Percentiles rank a stretch among this genome's conserved stretches.
Evolutionary conservation across 2,888 invertebrate species (phyloP).

Genomic region (Apamea anceps): DNA sequence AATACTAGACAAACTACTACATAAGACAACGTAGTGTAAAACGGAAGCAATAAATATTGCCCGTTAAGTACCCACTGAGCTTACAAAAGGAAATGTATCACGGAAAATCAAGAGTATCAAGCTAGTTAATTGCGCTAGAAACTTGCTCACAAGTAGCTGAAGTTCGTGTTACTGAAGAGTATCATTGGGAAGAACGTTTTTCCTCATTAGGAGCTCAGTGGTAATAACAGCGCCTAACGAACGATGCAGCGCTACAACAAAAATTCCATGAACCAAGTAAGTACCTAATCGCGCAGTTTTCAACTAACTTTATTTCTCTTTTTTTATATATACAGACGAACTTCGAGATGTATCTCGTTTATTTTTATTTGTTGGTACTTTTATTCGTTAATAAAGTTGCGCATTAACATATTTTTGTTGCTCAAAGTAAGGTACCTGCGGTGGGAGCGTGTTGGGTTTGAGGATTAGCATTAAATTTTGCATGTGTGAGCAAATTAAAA

Average conservation of each 20-base stretch:
- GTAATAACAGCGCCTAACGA: slow-evolving; percentile 78
- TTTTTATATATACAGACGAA: slow-evolving; percentile 40
- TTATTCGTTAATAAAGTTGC: slow-evolving; percentile 55
- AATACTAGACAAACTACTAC: slow-evolving; percentile 40
- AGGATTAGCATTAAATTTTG: slow-evolving; percentile 44
- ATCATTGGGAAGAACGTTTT: slow-evolving; percentile 79
- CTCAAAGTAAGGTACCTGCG: slow-evolving; percentile 34
- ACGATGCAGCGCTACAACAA: slow-evolving; percentile 71
- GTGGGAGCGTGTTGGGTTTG: slow-evolving; percentile 47
- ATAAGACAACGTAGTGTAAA: slow-evolving; percentile 50
- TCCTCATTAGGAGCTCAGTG: slow-evolving; percentile 80
- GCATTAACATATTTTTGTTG: slow-evolving; percentile 56
- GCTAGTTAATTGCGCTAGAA: slow-evolving; percentile 79
- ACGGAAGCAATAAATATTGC: slow-evolving; percentile 64
- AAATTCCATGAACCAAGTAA: slow-evolving; percentile 47
- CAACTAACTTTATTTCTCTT: slow-evolving; percentile 52
- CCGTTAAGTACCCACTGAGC: slow-evolving; percentile 58
- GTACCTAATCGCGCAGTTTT: slow-evolving; percentile 62
- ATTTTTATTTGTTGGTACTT: slow-evolving; percentile 54
- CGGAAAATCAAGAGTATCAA: slow-evolving; percentile 75
- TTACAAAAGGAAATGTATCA: slow-evolving; percentile 70
- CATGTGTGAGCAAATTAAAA: slow-evolving; percentile 38
- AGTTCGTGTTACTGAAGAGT: slow-evolving; percentile 74
- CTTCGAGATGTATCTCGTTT: slow-evolving; percentile 51
- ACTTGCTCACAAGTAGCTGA: slow-evolving; percentile 74